phyloP scores from a whole-genome alignment of 2,888 invertebrate genomes.

The Cetonia aurata region DNA sequence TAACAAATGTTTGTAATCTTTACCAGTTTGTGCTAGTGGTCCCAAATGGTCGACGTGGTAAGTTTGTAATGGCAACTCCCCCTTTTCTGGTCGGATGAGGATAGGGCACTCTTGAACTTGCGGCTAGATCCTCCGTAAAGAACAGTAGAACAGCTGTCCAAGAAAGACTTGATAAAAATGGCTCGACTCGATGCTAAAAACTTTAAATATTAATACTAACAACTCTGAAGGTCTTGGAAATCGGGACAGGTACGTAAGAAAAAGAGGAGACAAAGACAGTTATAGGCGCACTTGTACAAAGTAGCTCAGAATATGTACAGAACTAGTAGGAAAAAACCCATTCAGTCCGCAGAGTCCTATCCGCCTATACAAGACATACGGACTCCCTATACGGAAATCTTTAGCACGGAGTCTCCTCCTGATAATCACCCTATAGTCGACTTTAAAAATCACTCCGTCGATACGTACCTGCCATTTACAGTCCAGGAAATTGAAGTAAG shows the following conservation, averaged over 20 bases:
- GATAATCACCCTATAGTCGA: conserved; percentile 29
- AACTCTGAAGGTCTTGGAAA: neutral
- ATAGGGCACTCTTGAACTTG: neutral
- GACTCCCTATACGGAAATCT: conserved; percentile 14
- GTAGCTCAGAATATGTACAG: conserved; percentile 22
- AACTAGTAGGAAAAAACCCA: neutral
- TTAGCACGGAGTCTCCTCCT: conserved; percentile 15
- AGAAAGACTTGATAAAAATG: conserved; percentile 6
- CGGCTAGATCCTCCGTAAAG: conserved; percentile 14
- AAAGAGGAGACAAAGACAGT: conserved; percentile 1
- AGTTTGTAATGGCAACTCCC: too few species aligned
- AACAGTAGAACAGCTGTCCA: neutral
- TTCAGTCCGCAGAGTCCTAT: neutral
- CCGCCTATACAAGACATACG: conserved; percentile 21
- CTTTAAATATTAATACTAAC: neutral
- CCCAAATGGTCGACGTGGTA: too few species aligned
- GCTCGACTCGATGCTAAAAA: neutral
- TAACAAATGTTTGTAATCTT: too few species aligned
- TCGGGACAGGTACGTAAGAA: neutral
- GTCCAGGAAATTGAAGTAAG: conserved; percentile 28
- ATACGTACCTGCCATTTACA: conserved; percentile 2
- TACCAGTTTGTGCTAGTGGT: too few species aligned
- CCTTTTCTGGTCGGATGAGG: too few species aligned
- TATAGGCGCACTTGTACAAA: conserved; percentile 24
- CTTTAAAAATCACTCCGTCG: neutral